Conservation (phyloP, 2,888 invertebrate species). For the Drosophila colorata region DNA sequence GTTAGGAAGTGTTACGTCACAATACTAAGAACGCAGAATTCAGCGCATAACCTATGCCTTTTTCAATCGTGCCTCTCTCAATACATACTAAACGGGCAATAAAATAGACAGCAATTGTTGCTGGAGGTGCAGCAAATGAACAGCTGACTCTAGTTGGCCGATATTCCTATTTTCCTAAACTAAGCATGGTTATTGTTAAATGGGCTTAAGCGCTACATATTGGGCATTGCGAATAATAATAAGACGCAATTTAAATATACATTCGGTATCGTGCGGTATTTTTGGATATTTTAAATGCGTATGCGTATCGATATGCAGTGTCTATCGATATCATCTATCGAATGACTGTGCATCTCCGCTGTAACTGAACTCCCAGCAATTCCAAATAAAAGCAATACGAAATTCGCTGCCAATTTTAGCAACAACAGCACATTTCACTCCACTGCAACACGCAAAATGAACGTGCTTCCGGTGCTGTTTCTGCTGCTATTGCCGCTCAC, state of each 20-base stretch:
- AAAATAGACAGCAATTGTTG: background rate
- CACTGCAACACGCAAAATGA: slow-evolving; percentile 24
- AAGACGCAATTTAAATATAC: too few species aligned
- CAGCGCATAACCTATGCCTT: too few species aligned
- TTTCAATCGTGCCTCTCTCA: too few species aligned
- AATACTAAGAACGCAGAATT: too few species aligned
- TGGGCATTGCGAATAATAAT: too few species aligned
- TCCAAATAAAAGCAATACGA: slow-evolving; percentile 24
- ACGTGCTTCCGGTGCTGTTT: slow-evolving; percentile 36
- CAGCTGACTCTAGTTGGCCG: background rate
- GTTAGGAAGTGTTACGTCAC: too few species aligned
- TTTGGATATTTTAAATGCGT: background rate
- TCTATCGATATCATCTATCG: slow-evolving; percentile 33
- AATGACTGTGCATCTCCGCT: slow-evolving; percentile 9
- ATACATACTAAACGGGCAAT: too few species aligned
- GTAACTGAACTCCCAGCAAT: slow-evolving; percentile 21
- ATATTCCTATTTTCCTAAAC: background rate
- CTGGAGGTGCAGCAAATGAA: background rate
- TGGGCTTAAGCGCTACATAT: background rate
- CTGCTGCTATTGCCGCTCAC: slow-evolving; percentile 39
- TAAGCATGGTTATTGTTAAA: background rate
- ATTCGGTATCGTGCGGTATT: background rate
- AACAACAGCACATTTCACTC: slow-evolving; percentile 9
- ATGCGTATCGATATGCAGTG: background rate
- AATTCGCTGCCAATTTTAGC: slow-evolving; percentile 19